Conservation (phyloP, 2,797 vertebrate genomes). For the Telmatherina bonti region DNA sequence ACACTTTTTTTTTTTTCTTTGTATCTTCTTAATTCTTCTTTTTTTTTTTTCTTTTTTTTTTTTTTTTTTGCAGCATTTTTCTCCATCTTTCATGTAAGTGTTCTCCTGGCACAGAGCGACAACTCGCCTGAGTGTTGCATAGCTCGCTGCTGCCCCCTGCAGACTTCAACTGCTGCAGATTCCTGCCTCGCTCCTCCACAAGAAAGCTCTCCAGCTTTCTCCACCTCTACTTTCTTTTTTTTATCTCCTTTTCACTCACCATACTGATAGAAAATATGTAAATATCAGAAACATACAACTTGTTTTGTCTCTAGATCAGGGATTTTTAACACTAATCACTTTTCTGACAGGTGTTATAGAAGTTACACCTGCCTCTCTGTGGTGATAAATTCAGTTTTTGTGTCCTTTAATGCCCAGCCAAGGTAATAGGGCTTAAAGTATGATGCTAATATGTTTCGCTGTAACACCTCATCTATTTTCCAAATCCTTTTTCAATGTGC, state of each 20-base stretch:
- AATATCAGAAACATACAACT: slow-evolving; percentile 1
- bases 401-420: neutral
- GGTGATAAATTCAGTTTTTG: slow-evolving; percentile 13
- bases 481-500: neutral
- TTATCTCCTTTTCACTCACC: neutral
- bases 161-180: slow-evolving; percentile 17
- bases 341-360: neutral
- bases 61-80: neutral
- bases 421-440: neutral
- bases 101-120: slow-evolving; percentile 28
- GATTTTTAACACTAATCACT: neutral
- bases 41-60: slow-evolving; percentile 7
- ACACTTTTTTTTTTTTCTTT: slow-evolving; percentile 5
- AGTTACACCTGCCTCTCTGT: slow-evolving; percentile 5
- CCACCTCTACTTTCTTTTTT: neutral
- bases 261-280: neutral
- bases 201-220: slow-evolving; percentile 7
- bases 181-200: neutral
- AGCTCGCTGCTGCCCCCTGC: slow-evolving; percentile 75
- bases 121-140: slow-evolving; percentile 28
- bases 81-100: slow-evolving; percentile 14
- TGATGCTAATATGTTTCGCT: neutral
- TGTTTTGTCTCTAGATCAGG: slow-evolving; percentile 5
- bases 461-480: neutral
- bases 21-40: neutral